A percentile compares a stretch with the other conserved stretches of the same genome.
These are phyloP conservation scores for Silvanus unidentatus DNA, from an alignment of 2,888 invertebrate species.

Conservation along the genomic window DNA sequence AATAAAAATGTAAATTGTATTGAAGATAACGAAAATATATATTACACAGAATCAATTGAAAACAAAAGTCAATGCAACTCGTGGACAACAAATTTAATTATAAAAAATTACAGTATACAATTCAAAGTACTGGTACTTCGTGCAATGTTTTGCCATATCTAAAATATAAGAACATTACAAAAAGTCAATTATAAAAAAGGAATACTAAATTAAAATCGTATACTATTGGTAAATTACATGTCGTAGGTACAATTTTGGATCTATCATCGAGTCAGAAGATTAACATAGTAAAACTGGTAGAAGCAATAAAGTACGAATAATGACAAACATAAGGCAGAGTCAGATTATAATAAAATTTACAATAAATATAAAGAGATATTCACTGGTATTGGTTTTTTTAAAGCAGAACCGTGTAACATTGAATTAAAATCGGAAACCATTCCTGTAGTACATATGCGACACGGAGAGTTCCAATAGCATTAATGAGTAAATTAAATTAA, in stretches of 20 bases:
- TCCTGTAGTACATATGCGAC: slow-evolving; percentile 9
- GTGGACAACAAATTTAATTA: neutral
- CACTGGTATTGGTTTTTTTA: slow-evolving; percentile 1
- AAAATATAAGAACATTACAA: neutral
- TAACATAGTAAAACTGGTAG: neutral
- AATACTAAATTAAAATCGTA: slow-evolving; percentile 1
- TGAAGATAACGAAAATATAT: neutral
- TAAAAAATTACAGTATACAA: neutral
- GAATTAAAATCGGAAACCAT: slow-evolving; percentile 10
- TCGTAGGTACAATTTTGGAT: neutral
- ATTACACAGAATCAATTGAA: neutral
- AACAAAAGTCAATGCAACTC: neutral
- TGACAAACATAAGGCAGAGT: neutral
- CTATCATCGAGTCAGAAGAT: neutral
- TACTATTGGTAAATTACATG: neutral
- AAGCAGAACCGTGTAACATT: slow-evolving; percentile 1
- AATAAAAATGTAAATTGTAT: neutral
- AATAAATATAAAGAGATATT: neutral
- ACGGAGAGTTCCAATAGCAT: neutral
- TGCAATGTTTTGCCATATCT: neutral
- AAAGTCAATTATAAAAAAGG: neutral
- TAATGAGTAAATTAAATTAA: slow-evolving; percentile 14
- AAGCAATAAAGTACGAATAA: neutral
- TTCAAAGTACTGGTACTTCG: neutral
- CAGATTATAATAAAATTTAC: slow-evolving; percentile 8